A percentile compares a stretch with the other conserved stretches of the same genome.
Conservation (phyloP, 2,797 vertebrate genomes). For the Pachyuromys duprasi region DNA sequence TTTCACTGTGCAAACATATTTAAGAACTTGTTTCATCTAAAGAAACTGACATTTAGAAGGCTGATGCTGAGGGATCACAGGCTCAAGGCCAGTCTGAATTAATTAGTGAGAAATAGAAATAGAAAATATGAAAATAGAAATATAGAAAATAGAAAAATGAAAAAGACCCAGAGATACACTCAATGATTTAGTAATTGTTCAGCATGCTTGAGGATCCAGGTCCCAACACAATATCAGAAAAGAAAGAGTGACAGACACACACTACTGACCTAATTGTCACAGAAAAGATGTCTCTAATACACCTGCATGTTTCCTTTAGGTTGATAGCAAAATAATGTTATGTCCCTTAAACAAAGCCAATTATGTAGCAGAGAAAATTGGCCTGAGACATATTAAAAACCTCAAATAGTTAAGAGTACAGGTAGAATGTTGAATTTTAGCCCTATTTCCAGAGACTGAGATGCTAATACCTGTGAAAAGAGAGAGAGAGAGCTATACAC, state of each 20-base stretch:
- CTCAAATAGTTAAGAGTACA: neutral
- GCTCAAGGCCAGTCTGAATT: neutral
- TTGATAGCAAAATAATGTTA: constrained; percentile 40
- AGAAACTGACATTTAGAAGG: neutral
- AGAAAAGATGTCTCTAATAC: neutral
- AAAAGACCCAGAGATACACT: neutral
- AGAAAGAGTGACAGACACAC: neutral
- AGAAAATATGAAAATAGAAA: neutral
- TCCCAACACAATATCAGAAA: neutral
- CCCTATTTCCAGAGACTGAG: constrained; percentile 3
- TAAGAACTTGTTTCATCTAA: constrained; percentile 40
- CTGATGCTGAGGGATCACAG: neutral
- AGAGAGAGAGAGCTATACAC: neutral
- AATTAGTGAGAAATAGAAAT: neutral
- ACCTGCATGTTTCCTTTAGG: neutral
- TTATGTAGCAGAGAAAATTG: neutral
- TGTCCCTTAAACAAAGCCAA: constrained; percentile 18
- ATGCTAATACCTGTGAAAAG: neutral
- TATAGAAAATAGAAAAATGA: neutral
- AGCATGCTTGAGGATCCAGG: neutral
- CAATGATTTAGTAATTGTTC: neutral
- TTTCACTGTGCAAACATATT: constrained; percentile 58
- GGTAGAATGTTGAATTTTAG: neutral
- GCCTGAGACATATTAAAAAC: neutral
- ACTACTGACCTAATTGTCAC: neutral